phyloP scores from a whole-genome alignment of 2,113 vertebrate species.

The Saguinus midas region DNA sequence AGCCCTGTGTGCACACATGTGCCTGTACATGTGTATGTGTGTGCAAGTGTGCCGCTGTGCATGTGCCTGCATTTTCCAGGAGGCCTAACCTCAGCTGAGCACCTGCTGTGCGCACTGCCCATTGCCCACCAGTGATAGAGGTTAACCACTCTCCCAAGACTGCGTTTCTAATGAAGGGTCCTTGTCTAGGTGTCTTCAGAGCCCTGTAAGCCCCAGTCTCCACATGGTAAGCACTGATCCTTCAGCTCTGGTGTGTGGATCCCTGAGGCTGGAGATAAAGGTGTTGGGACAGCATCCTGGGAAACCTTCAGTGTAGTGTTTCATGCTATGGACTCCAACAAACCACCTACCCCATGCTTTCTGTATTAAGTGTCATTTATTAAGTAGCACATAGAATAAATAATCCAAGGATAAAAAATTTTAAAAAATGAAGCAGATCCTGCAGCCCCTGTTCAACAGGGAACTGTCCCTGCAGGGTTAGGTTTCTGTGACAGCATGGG shows the following conservation, averaged over 20 bases:
- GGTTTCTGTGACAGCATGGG: too few species aligned
- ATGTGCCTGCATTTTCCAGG: rapidly evolving
- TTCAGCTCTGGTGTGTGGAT: neutral
- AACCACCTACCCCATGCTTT: rapidly evolving
- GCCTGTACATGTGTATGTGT: too few species aligned
- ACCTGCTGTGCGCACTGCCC: too few species aligned
- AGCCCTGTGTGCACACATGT: rapidly evolving
- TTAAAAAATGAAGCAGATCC: too few species aligned
- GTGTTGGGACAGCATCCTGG: neutral
- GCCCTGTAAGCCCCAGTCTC: rapidly evolving
- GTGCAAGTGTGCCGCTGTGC: rapidly evolving
- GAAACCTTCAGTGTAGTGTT: neutral
- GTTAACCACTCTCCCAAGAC: too few species aligned
- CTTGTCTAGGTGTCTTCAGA: neutral
- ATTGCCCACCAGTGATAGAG: rapidly evolving
- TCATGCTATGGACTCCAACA: neutral
- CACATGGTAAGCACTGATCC: rapidly evolving
- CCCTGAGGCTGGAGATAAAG: neutral
- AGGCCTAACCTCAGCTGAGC: neutral
- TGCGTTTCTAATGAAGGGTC: neutral
- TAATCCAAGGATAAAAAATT: too few species aligned
- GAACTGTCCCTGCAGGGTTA: too few species aligned
- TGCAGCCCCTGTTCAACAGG: too few species aligned
- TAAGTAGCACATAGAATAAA: too few species aligned
- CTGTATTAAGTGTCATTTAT: too few species aligned